Percentiles rank a stretch among this genome's conserved stretches.
Evolutionary conservation across 92 coral and sea anemone genomes (phyloP).

Genomic region (Porites lobata): DNA sequence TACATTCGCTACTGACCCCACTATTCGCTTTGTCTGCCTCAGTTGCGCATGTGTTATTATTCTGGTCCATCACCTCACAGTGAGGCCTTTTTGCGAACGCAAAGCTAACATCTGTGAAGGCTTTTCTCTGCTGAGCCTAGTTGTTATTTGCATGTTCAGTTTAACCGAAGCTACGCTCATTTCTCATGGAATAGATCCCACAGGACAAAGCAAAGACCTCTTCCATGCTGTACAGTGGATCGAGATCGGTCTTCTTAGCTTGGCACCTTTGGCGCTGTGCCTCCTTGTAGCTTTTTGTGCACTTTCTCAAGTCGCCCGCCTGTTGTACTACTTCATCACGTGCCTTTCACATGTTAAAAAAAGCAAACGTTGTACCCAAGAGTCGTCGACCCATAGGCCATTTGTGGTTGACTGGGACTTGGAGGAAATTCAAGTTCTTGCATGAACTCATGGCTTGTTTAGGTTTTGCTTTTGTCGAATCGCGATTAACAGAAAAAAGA

Average conservation of each 20-base stretch:
- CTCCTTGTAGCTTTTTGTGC: constrained; percentile 8
- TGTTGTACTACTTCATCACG: constrained; percentile 1
- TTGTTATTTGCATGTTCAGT: constrained; percentile 30
- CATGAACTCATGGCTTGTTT: neutral
- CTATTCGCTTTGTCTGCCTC: constrained; percentile 32
- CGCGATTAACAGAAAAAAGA: no score
- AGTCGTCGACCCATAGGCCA: neutral
- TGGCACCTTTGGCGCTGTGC: constrained; percentile 21
- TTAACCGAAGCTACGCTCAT: constrained; percentile 24
- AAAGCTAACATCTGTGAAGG: constrained; percentile 53
- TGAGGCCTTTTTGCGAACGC: constrained; percentile 43
- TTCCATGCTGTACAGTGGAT: constrained; percentile 38
- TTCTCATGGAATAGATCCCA: constrained; percentile 42
- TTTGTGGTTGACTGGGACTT: neutral
- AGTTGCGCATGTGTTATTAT: constrained; percentile 27
- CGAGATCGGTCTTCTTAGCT: constrained; percentile 31
- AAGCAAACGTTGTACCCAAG: neutral
- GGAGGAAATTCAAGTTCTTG: neutral
- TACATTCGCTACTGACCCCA: constrained; percentile 37
- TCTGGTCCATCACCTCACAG: constrained; percentile 33
- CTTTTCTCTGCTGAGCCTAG: constrained; percentile 45
- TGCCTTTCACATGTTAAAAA: neutral
- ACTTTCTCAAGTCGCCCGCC: constrained; percentile 46
- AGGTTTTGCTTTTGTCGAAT: no score
- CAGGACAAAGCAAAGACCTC: constrained; percentile 14